Evolutionary conservation across 2,888 invertebrate species (phyloP), one percentile per base, ranked within the genome.

Genomic region (Actias luna): DNA sequence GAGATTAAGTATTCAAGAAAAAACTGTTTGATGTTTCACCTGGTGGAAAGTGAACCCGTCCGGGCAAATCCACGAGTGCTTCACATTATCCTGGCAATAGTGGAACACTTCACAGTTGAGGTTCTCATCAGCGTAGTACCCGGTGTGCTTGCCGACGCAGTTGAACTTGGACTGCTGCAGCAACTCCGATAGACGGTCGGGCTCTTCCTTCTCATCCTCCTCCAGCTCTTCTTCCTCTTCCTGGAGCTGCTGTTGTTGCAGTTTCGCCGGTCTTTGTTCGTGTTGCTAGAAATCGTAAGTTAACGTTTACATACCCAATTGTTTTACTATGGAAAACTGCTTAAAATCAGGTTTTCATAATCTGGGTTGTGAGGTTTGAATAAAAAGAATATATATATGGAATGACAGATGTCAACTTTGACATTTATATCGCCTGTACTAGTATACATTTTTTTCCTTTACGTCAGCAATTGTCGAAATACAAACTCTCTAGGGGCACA

Each of bases 21-120:
- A n/a, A n/a, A 16, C 16, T 14, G 14, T 27, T 2, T 27, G 25
- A 12, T 8, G 14, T 18, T 72, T 72, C 85, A 96, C 96, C 94
- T 96, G 96, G 77, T 97, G 97, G 94, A 97, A 97, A 59, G 95
- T 95, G 82, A 98, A 98, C 63, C 97, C 97, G 76, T 97, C 97
- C 0, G 98, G 98, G 76, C 98, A 98, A 76, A 98, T 96, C 98
- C 98, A 98, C 2, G 98, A 98, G 86, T 98, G 98, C 78, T 95
- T 96, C 46, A 96, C 96, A 74, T 95, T 96, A 73, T 97, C 98
- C 81, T 98, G 97, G 81, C 98, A 98, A 86, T 98, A 98, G 82
- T 98, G 98, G 94, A 98, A 98, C 46, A 98, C 97, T 87, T 98
- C 98, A 79, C 98, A 98, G 76, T 95, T 95, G 29, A 98, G 94